Conservation (phyloP, 2,113 vertebrate genomes). For the Melozone crissalis region DNA sequence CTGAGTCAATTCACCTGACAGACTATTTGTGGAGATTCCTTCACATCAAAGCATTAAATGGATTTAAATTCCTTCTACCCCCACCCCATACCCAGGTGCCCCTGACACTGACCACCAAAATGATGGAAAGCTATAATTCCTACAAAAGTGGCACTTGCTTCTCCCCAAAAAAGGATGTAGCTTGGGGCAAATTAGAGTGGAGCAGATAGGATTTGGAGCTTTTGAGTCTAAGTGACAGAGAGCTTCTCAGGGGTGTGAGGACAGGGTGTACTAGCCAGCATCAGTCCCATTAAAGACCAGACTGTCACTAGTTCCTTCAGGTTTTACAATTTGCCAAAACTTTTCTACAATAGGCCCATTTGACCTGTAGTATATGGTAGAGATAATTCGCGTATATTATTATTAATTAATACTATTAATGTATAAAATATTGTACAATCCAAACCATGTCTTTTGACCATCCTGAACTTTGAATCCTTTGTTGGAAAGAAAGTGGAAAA, state of each 20-base stretch:
- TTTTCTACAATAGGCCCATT: background rate
- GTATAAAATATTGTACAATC: too few relatives aligned
- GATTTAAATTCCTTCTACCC: background rate
- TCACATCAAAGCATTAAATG: background rate
- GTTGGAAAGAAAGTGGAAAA: background rate
- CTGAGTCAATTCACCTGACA: background rate
- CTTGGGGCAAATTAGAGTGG: background rate
- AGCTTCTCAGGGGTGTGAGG: rapidly evolving
- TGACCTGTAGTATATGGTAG: background rate
- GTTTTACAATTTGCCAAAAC: background rate
- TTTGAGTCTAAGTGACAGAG: background rate
- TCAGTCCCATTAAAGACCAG: background rate
- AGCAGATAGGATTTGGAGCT: background rate
- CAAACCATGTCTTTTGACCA: too few relatives aligned
- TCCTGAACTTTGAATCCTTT: background rate
- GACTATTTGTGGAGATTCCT: background rate
- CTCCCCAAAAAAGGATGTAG: background rate
- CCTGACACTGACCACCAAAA: background rate
- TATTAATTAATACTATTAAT: too few relatives aligned
- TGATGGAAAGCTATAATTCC: background rate
- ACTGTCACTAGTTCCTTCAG: background rate
- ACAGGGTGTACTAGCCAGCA: background rate
- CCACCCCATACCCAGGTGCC: background rate
- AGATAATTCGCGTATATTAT: too few relatives aligned
- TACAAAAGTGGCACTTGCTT: background rate